These are phyloP conservation scores for Hafferia zeledoni DNA, from an alignment of 2,797 vertebrate species.

Conservation along the genomic window DNA sequence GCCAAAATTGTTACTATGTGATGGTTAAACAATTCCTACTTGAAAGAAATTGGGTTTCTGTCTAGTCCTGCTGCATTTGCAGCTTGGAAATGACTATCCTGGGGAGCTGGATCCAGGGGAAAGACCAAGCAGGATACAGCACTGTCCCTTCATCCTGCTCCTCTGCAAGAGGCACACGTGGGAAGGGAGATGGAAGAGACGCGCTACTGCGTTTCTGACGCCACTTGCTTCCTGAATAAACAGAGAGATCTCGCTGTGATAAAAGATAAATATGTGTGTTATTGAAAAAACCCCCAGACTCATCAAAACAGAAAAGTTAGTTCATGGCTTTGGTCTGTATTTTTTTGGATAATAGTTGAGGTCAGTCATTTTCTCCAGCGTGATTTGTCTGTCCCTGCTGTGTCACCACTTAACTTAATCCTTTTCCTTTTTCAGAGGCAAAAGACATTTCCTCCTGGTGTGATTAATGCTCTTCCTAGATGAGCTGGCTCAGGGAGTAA, in stretches of 20 bases:
- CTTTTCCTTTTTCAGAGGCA: constrained; percentile 36
- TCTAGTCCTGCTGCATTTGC: not conserved
- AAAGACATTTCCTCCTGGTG: constrained; percentile 11
- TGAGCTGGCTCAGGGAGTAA: not conserved
- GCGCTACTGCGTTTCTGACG: accelerated
- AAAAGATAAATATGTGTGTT: constrained; percentile 11
- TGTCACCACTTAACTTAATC: constrained; percentile 11
- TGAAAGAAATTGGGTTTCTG: not conserved
- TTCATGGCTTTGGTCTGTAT: not conserved
- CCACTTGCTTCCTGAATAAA: constrained; percentile 23
- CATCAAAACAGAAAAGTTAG: constrained; percentile 17
- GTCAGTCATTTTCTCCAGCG: constrained; percentile 5
- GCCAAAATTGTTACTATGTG: not conserved
- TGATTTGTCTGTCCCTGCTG: not conserved
- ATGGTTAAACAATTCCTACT: not conserved
- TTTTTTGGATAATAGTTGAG: constrained; percentile 11
- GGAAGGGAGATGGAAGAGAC: not conserved
- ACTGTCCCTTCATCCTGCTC: not conserved
- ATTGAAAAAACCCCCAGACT: not conserved
- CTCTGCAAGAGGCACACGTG: not conserved
- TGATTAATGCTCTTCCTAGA: constrained; percentile 37
- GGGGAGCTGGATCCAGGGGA: not conserved
- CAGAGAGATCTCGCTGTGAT: constrained; percentile 10
- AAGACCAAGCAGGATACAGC: not conserved
- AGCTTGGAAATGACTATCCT: not conserved